phyloP scores from a whole-genome alignment of 2,113 vertebrate genomes.

The Trematocara stigmaticum region DNA sequence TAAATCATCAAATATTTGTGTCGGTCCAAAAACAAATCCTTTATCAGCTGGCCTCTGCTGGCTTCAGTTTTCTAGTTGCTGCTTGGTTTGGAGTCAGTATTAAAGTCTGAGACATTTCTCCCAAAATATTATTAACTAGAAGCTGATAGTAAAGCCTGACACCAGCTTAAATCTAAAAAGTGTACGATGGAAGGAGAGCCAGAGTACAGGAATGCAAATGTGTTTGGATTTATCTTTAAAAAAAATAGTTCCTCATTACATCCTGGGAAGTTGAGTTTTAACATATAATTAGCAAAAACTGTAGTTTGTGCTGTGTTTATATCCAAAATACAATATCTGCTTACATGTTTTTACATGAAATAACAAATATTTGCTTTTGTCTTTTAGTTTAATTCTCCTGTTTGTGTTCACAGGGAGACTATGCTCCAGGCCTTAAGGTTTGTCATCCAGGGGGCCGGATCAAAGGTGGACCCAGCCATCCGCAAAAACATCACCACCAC shows the following conservation, averaged over 20 bases:
- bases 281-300: neutral
- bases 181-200: neutral
- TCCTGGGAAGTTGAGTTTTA: neutral
- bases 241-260: neutral
- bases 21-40: neutral
- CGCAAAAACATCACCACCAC: slow-evolving; percentile 85
- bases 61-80: neutral
- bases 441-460: slow-evolving; percentile 91
- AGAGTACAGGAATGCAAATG: neutral
- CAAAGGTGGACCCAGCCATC: slow-evolving; percentile 88
- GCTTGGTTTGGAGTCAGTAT: neutral
- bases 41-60: neutral
- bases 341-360: neutral
- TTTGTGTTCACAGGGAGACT: slow-evolving; percentile 79
- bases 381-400: neutral
- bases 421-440: slow-evolving; percentile 96
- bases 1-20: neutral
- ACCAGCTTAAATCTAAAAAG: neutral
- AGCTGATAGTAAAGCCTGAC: neutral
- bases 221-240: neutral
- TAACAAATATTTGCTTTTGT: neutral
- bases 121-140: neutral
- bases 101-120: neutral
- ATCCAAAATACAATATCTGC: neutral
- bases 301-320: neutral